Evolutionary conservation across 2,797 vertebrate species (phyloP).

Genomic region (Xenopus petersii): DNA sequence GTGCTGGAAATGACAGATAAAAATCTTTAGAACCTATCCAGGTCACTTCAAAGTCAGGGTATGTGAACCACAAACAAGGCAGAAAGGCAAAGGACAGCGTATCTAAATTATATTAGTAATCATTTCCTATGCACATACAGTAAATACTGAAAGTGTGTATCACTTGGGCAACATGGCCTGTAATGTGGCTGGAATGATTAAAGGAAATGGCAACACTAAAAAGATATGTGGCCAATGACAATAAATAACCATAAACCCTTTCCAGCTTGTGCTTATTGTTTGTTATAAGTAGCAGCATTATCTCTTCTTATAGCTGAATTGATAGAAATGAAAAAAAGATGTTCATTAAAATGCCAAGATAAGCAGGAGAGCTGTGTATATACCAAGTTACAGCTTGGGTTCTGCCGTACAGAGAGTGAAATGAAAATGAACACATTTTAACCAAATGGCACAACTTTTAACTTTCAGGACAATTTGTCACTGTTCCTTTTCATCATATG

Average conservation of each 20-base stretch:
- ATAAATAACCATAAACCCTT: conserved; percentile 21
- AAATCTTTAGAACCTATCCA: not conserved
- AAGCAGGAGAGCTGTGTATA: conserved; percentile 8
- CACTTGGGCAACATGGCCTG: not conserved
- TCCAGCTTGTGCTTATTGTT: conserved; percentile 4
- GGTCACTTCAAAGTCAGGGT: not conserved
- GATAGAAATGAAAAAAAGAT: conserved; percentile 28
- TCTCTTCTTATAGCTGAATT: conserved; percentile 18
- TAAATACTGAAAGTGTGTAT: not conserved
- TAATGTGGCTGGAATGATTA: conserved; percentile 17
- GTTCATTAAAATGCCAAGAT: conserved; percentile 37
- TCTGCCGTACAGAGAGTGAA: not conserved
- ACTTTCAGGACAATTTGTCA: too few species aligned
- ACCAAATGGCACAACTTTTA: too few species aligned
- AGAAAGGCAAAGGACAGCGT: not conserved
- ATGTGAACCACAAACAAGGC: not conserved
- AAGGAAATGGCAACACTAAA: conserved; percentile 17
- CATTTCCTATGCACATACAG: not conserved
- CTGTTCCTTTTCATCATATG: too few species aligned
- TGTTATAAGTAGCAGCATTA: too few species aligned
- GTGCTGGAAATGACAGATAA: not conserved
- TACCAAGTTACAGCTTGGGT: conserved; percentile 11
- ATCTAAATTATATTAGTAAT: not conserved
- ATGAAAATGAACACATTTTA: too few species aligned
- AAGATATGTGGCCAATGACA: conserved; percentile 17